A percentile compares a stretch with the other conserved stretches of the same genome.
Evolutionary conservation across 2,888 invertebrate genomes (phyloP).

Genomic region (Osedax frankpressi): DNA sequence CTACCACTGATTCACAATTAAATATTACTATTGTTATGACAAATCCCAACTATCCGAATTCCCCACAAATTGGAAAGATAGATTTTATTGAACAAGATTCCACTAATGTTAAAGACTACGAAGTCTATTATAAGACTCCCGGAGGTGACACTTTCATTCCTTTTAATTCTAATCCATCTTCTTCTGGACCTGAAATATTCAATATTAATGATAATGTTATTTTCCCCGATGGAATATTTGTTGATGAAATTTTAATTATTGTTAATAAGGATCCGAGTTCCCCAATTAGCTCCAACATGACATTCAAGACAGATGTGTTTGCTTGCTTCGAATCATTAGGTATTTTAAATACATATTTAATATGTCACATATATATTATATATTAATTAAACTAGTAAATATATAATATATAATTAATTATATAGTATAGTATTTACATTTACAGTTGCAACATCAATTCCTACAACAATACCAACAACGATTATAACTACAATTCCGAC

Average conservation of each 20-base stretch:
- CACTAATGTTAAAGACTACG: constrained; percentile 1
- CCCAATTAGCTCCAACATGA: background rate
- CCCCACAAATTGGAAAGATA: background rate
- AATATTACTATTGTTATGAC: background rate
- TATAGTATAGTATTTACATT: too few species aligned
- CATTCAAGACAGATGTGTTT: background rate
- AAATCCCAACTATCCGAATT: background rate
- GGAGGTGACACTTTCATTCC: background rate
- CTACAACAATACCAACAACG: too few species aligned
- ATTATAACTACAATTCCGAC: too few species aligned
- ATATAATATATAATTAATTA: too few species aligned
- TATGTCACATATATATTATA: too few species aligned
- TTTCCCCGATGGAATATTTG: background rate
- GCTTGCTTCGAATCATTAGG: background rate
- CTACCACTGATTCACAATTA: background rate
- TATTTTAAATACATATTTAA: too few species aligned
- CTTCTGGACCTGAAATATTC: background rate
- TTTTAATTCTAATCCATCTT: background rate
- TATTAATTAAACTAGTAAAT: too few species aligned
- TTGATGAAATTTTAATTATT: background rate
- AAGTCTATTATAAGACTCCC: background rate
- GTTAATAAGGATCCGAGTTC: background rate
- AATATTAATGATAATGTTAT: background rate
- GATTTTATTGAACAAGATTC: background rate
- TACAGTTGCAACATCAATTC: too few species aligned